Evolutionary conservation across 1,140 invertebrate species (phyloP).

Genomic region (Lucilia cuprina): DNA sequence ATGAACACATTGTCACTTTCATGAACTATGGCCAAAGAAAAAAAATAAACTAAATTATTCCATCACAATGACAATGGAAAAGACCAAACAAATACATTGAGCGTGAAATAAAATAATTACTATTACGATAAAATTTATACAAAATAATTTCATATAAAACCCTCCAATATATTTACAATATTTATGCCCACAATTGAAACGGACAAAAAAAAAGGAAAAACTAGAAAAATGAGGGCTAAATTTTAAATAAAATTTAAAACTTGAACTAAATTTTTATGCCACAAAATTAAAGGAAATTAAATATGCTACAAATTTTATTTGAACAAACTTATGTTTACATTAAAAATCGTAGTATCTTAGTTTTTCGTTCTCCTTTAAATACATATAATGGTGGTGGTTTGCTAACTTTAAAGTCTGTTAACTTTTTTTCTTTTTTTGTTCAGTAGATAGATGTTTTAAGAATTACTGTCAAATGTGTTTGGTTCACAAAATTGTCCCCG

Average conservation of each 20-base stretch:
- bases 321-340: too few species aligned
- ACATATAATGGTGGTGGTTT: background rate
- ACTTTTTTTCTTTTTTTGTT: background rate
- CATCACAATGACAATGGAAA: conserved; percentile 1
- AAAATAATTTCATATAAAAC: background rate
- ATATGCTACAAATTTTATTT: background rate
- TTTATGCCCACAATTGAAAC: background rate
- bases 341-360: background rate
- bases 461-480: too few species aligned
- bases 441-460: too few species aligned
- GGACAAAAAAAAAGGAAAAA: background rate
- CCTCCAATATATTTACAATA: background rate
- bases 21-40: background rate
- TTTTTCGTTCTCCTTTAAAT: background rate
- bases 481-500: background rate
- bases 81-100: conserved; percentile 11
- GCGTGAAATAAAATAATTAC: conserved; percentile 27
- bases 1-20: background rate
- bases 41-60: conserved; percentile 6
- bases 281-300: background rate
- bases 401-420: background rate
- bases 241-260: background rate
- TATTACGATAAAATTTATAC: conserved; percentile 11
- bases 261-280: background rate
- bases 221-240: background rate